Evolutionary conservation across 2,888 invertebrate genomes (phyloP), one percentile per base, ranked within the genome.

Genomic region (Aromia moschata): DNA sequence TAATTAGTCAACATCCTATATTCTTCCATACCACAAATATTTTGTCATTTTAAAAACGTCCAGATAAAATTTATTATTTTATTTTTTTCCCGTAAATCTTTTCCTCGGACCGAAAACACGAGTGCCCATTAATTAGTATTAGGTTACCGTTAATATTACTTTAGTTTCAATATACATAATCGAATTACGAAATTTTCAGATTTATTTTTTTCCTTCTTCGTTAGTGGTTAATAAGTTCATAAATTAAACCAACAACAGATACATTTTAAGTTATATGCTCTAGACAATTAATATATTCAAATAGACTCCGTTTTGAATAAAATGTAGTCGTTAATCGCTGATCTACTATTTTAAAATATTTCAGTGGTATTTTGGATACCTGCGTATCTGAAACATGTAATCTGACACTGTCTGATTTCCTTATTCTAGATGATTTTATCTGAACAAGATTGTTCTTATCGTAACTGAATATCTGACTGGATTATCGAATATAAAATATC

Each of bases 371-470:
- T 43, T 33, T 43, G 5, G 25, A 4, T 20, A 18, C 5, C 18
- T 43, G 25, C 18, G 20, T 43, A 43, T 43, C n/a, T 25, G 4
- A 7, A 10, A 43, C 43, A 5, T 20, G 20, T 20, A 43, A 25
- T 25, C 18, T 43, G 43, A 43, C 43, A 43, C 25, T 25, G n/a
- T n/a, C n/a, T n/a, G 20, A 43, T 43, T 43, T 7, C 20, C 2
- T 43, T 18, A n/a, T 38, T 49, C 20, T 25, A 30, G 37, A 25
- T 12, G 49, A 49, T 49, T 25, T 31, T 52, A 52, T 40, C 52
- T 52, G 3, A 31, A 52, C 52, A 52, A 41, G 30, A 38, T 33
- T 14, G 41, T 14, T 17, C 15, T 52, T 31, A 52, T 52, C 52
- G 25, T 2, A 17, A 11, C 25, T 41, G 17, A 12, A 31, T 40